Evolutionary conservation across 2,797 vertebrate species (phyloP).

Genomic region (Margarornis squamiger): DNA sequence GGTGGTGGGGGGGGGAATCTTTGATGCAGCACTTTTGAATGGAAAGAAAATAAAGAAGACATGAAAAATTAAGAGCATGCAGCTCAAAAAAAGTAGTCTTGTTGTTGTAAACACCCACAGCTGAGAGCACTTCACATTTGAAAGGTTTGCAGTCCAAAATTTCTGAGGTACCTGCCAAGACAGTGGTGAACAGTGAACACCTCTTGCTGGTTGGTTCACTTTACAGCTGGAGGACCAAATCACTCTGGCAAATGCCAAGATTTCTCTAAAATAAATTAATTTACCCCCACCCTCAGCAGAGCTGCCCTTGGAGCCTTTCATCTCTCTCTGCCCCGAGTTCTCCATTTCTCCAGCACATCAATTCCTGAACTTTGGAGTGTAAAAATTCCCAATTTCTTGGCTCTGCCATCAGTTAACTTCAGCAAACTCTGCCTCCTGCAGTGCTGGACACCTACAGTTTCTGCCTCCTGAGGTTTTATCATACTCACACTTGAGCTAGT

Average conservation of each 20-base stretch:
- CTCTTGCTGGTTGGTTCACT: fast-evolving
- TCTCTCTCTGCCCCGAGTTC: neutral
- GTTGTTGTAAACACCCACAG: neutral
- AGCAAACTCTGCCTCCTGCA: neutral
- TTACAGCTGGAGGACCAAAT: neutral
- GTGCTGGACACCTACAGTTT: neutral
- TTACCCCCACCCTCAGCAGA: neutral
- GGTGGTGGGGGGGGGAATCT: neutral
- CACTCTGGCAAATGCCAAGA: neutral
- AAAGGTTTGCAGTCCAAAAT: neutral
- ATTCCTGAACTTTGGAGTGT: neutral
- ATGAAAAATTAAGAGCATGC: neutral
- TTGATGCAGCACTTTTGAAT: neutral
- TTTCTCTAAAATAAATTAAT: neutral
- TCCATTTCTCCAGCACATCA: neutral
- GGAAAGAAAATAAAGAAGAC: neutral
- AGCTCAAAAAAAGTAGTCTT: neutral
- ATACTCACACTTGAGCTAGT: neutral
- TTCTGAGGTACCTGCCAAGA: neutral
- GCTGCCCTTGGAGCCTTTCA: neutral
- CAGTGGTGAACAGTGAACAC: neutral
- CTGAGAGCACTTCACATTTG: neutral
- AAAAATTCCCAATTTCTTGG: neutral
- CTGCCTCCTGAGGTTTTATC: neutral
- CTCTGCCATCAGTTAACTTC: neutral